These are phyloP conservation scores for Rallus crepitans DNA, from an alignment of 2,797 vertebrate species.

Conservation along the genomic window DNA sequence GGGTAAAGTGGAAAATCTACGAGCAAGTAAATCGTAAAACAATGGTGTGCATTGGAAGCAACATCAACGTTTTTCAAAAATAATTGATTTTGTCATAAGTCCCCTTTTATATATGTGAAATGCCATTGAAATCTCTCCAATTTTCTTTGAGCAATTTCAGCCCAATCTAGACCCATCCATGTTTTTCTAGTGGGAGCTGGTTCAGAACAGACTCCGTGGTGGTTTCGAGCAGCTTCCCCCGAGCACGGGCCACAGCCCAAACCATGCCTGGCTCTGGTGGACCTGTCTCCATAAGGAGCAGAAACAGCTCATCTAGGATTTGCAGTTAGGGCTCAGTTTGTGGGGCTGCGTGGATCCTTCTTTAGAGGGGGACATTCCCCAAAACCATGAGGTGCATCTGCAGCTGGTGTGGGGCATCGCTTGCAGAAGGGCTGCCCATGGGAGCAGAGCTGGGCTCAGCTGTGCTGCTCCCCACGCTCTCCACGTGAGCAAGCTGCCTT, in stretches of 20 bases:
- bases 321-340: background rate
- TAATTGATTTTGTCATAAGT: background rate
- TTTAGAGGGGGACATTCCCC: background rate
- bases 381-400: background rate
- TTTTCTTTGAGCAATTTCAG: background rate
- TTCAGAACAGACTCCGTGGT: background rate
- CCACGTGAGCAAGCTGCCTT: background rate
- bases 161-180: rapidly evolving
- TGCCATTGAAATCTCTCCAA: background rate
- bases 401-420: background rate
- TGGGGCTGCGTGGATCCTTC: background rate
- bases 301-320: background rate
- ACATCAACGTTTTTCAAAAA: background rate
- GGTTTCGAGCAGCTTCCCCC: background rate
- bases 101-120: background rate
- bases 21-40: background rate
- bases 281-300: background rate
- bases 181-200: background rate
- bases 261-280: background rate
- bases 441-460: background rate
- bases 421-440: background rate
- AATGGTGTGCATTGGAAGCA: background rate
- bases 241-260: background rate
- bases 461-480: background rate
- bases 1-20: background rate